Evolutionary conservation across 2,888 invertebrate genomes (phyloP).

Genomic region (Drosophila meridionalis): DNA sequence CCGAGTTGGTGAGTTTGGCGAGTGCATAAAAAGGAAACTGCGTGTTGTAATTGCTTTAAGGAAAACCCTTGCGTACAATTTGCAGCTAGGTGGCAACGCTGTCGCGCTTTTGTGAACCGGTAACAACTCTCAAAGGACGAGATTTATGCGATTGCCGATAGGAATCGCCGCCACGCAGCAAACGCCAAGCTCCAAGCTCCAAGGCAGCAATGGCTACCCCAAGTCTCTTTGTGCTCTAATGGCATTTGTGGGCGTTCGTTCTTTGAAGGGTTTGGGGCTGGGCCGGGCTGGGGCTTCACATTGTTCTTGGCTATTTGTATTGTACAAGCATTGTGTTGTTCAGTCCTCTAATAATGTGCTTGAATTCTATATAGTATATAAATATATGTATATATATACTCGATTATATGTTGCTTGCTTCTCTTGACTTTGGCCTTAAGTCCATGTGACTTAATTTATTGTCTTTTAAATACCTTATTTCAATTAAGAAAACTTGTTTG

Average conservation of each 20-base stretch:
- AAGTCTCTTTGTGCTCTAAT: constrained; percentile 49
- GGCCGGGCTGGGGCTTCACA: constrained; percentile 1
- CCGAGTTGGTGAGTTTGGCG: constrained; percentile 21
- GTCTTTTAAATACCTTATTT: constrained; percentile 71
- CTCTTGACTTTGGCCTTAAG: constrained; percentile 12
- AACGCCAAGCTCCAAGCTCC: constrained; percentile 12
- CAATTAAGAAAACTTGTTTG: constrained; percentile 64
- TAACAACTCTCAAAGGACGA: constrained; percentile 80
- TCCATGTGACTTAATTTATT: constrained; percentile 61
- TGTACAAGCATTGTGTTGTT: constrained; percentile 49
- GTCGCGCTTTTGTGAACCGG: constrained; percentile 57
- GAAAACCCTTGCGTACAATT: constrained; percentile 78
- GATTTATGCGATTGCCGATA: constrained; percentile 81
- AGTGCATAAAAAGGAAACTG: constrained; percentile 67
- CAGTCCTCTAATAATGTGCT: constrained; percentile 30
- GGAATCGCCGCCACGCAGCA: constrained; percentile 37
- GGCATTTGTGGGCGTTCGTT: constrained; percentile 51
- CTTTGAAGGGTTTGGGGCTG: not conserved
- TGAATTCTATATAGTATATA: not conserved
- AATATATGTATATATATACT: not conserved
- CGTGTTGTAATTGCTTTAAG: constrained; percentile 71
- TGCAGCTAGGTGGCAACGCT: constrained; percentile 75
- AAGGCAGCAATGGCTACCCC: constrained; percentile 30
- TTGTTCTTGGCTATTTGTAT: constrained; percentile 34
- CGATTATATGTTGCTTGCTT: constrained; percentile 16